Evolutionary conservation across 2,113 vertebrate species (phyloP), one percentile per base, ranked within the genome.

Genomic region (Elachura formosa): DNA sequence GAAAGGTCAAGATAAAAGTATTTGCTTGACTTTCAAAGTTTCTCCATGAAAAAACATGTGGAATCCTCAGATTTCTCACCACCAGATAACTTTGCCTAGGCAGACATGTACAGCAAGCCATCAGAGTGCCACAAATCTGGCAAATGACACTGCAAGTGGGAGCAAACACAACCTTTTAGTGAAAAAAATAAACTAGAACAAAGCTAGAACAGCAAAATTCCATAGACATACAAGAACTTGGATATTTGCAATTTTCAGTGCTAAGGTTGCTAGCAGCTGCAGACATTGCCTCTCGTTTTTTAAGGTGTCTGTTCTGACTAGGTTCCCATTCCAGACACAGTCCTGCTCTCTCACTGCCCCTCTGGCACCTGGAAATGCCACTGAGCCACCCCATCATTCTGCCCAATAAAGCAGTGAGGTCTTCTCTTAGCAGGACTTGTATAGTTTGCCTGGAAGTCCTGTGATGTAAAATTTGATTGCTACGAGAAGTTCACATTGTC

Each of bases 11-110:
- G 97, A 93, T 85, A 97, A 98, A 98, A 98, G 98, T 97, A 96
- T 96, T 95, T 96, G 97, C 98, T 98, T 98, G 98, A 99, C 98
- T 99, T 99, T 99, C 98, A 99, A 98, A 99, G 98, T 98, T 98
- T 98, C 92, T 83, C 87, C 54, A 26, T 56, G 73, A 96, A 97
- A 97, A 94, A 80, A 41, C 46, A 46, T 55, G 28, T 2, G 0
- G 59, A 69, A 59, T 87, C 69, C 63, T 68, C 28, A 3, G 49
- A n/a, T 71, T 77, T 63, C 80, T 75, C 66, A 31, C 62, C 72
- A 77, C 56, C 48, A 55, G 72, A 29, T 43, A 76, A 61, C 36
- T 96, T 85, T 34, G 49, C 55, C 52, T n/a, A 56, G 73, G 78
- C 69, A 78, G 45, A 54, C 34, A 43, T 2, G 13, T 25, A 36